Conservation (phyloP, 1,140 invertebrate genomes). For the Platyura marginata region DNA sequence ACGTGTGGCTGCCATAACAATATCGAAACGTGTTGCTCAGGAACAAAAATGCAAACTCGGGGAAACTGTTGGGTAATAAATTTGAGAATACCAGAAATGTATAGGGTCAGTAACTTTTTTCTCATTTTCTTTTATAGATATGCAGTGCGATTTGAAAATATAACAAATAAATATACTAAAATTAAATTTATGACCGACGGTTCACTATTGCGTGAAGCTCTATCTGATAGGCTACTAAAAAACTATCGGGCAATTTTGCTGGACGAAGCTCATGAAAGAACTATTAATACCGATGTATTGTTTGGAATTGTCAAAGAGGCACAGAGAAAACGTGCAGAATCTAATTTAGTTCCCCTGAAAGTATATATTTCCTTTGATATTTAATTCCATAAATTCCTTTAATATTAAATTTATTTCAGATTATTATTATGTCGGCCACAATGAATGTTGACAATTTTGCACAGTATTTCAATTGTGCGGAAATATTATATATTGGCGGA, state of each 20-base stretch:
- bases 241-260: slow-evolving; percentile 73
- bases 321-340: slow-evolving; percentile 46
- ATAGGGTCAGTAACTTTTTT: background rate
- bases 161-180: slow-evolving; percentile 46
- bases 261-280: slow-evolving; percentile 96
- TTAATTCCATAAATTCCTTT: background rate
- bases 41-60: slow-evolving; percentile 34
- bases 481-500: slow-evolving; percentile 78
- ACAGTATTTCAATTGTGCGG: slow-evolving; percentile 73
- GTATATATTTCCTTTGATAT: background rate
- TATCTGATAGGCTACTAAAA: slow-evolving; percentile 41
- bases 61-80: slow-evolving; percentile 23
- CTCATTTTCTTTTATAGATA: slow-evolving; percentile 38
- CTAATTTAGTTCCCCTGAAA: slow-evolving; percentile 41
- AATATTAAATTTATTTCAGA: too few relatives aligned
- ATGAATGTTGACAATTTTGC: slow-evolving; percentile 90
- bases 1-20: slow-evolving; percentile 77
- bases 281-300: slow-evolving; percentile 85
- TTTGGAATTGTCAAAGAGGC: slow-evolving; percentile 66
- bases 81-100: background rate
- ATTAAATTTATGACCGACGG: slow-evolving; percentile 83
- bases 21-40: slow-evolving; percentile 71
- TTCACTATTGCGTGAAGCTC: slow-evolving; percentile 71
- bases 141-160: slow-evolving; percentile 79
- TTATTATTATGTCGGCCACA: slow-evolving; percentile 87